These are phyloP conservation scores for Cyprinodon tularosa DNA, from an alignment of 2,113 vertebrate species.

Conservation along the genomic window DNA sequence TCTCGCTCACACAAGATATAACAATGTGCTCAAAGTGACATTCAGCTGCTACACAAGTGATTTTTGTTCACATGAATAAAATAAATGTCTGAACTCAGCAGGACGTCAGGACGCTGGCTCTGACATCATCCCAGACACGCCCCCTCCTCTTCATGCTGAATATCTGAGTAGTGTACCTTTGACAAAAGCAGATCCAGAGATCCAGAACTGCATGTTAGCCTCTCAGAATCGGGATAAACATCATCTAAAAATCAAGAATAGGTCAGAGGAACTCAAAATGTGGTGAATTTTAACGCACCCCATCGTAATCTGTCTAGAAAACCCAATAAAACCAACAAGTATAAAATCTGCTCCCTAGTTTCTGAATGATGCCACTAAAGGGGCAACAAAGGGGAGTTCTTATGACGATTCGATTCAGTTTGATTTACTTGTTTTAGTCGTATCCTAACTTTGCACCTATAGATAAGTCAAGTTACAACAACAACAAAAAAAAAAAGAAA, in stretches of 20 bases:
- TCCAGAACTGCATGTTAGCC: slow-evolving; percentile 46
- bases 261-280: slow-evolving; percentile 55
- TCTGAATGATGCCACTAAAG: slow-evolving; percentile 49
- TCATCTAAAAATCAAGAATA: slow-evolving; percentile 52
- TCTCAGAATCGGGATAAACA: slow-evolving; percentile 28
- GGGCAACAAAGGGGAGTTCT: slow-evolving; percentile 1
- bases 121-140: slow-evolving; percentile 31
- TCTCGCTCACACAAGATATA: slow-evolving; percentile 14
- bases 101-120: slow-evolving; percentile 27
- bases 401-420: slow-evolving; percentile 47
- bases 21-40: slow-evolving; percentile 55
- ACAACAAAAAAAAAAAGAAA: slow-evolving; percentile 24
- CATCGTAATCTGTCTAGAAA: slow-evolving; percentile 41
- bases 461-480: slow-evolving; percentile 70
- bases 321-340: slow-evolving; percentile 42
- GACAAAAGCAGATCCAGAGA: slow-evolving; percentile 66
- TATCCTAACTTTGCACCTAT: slow-evolving; percentile 69
- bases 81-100: slow-evolving; percentile 9
- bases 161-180: slow-evolving; percentile 75
- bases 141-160: slow-evolving; percentile 40
- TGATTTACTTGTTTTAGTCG: slow-evolving; percentile 63
- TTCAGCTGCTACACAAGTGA: slow-evolving; percentile 70
- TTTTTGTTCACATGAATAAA: slow-evolving; percentile 10
- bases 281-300: slow-evolving; percentile 38
- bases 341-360: slow-evolving; percentile 54